Percentiles rank a stretch among this genome's conserved stretches.
Conservation (phyloP, 64 coral and sea anemone species). For the Montipora sp. region DNA sequence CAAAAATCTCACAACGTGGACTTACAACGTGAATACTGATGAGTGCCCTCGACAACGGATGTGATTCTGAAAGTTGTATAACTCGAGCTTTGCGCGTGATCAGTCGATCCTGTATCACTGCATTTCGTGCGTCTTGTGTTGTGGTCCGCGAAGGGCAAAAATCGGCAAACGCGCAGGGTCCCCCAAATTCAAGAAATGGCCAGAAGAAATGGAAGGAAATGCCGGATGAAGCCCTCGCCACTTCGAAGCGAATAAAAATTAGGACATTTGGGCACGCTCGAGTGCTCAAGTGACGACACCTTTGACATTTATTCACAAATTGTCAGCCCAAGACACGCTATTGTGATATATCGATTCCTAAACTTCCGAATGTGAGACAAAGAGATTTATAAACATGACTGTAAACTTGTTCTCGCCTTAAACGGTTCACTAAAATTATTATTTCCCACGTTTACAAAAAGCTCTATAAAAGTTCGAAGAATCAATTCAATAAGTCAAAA, state of each 20-base stretch:
- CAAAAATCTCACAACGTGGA: neutral
- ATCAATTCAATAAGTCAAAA: neutral
- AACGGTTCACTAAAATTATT: neutral
- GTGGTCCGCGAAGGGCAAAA: neutral
- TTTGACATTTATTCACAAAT: constrained; percentile 42
- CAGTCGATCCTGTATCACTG: neutral
- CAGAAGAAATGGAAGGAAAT: neutral
- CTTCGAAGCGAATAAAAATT: neutral
- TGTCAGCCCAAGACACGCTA: constrained; percentile 18
- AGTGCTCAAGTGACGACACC: neutral
- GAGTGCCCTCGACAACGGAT: too few species aligned
- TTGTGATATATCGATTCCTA: constrained; percentile 28
- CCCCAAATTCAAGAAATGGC: neutral
- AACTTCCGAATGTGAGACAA: constrained; percentile 28
- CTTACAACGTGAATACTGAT: neutral
- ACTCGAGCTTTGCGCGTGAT: neutral
- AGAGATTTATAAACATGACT: neutral
- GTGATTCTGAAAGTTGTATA: too few species aligned
- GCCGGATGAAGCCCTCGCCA: neutral
- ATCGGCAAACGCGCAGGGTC: neutral
- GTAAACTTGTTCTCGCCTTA: neutral
- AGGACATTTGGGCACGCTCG: constrained; percentile 14
- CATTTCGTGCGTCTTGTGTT: neutral
- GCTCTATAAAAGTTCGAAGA: neutral
- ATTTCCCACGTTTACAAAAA: neutral